phyloP scores from a whole-genome alignment of 2,888 invertebrate genomes.

The Palloptera scutellata region DNA sequence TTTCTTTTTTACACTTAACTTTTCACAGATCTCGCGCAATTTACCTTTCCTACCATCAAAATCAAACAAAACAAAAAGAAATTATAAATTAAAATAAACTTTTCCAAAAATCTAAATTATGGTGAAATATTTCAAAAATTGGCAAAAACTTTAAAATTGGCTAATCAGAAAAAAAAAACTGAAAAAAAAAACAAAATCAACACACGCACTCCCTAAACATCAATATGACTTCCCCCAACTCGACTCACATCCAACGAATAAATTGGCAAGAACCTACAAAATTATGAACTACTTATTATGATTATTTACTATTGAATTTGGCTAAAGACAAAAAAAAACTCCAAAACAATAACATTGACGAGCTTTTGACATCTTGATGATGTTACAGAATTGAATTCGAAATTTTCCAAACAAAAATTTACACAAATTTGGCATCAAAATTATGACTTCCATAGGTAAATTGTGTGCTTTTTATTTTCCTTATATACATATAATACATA shows the following conservation, averaged over 20 bases:
- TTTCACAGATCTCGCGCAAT: constrained; percentile 26
- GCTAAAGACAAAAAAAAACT: neutral
- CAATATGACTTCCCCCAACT: too few relatives aligned
- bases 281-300: too few relatives aligned
- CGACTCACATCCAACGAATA: too few relatives aligned
- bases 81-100: constrained; percentile 5
- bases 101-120: constrained; percentile 21
- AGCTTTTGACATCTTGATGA: neutral
- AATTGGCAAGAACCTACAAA: too few relatives aligned
- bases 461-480: constrained; percentile 39
- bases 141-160: constrained; percentile 19
- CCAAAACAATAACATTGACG: neutral
- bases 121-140: constrained; percentile 7
- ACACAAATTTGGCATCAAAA: constrained; percentile 47
- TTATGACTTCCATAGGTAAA: constrained; percentile 64
- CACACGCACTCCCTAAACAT: too few relatives aligned
- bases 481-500: too few relatives aligned
- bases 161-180: constrained; percentile 16
- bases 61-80: constrained; percentile 12
- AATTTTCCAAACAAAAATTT: constrained; percentile 32
- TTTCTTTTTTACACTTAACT: too few relatives aligned
- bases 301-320: too few relatives aligned
- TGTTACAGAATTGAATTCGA: constrained; percentile 22
- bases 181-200: neutral
- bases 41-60: constrained; percentile 17